A percentile compares a stretch with the other conserved stretches of the same genome.
phyloP scores from a whole-genome alignment of 1,140 invertebrate species.

The Bursaphelenchus mucronatus region DNA sequence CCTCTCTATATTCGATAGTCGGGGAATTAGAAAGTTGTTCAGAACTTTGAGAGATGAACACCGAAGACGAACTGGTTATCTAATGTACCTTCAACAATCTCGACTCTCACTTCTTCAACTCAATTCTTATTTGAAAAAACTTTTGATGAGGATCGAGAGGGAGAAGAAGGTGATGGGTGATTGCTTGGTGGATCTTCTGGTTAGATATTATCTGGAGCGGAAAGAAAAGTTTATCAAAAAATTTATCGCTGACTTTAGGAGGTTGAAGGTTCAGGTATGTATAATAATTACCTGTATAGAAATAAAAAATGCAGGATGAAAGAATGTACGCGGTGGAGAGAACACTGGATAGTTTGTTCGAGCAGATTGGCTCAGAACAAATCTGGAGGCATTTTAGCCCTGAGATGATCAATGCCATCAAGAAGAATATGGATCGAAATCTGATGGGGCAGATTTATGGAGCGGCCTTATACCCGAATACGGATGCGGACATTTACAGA shows the following conservation, averaged over 20 bases:
- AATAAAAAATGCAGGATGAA: constrained; percentile 46
- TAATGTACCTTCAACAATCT: constrained; percentile 78
- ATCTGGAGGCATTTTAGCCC: constrained; percentile 77
- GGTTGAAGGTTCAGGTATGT: constrained; percentile 60
- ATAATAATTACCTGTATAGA: not conserved
- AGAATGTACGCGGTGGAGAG: constrained; percentile 66
- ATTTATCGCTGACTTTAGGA: constrained; percentile 75
- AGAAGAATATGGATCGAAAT: constrained; percentile 65
- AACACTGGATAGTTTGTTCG: constrained; percentile 67
- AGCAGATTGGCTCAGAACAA: constrained; percentile 69
- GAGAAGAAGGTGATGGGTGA: constrained; percentile 73
- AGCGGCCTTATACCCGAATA: constrained; percentile 90
- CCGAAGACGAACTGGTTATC: constrained; percentile 73
- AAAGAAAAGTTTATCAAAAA: constrained; percentile 68
- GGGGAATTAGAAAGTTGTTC: constrained; percentile 73
- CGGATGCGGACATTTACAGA: constrained; percentile 83
- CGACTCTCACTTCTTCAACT: constrained; percentile 77
- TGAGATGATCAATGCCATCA: constrained; percentile 70
- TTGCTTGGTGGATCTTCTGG: constrained; percentile 75
- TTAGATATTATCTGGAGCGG: constrained; percentile 74
- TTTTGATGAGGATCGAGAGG: constrained; percentile 63
- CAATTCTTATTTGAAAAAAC: constrained; percentile 72
- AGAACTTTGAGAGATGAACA: constrained; percentile 77
- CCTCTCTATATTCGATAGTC: constrained; percentile 71
- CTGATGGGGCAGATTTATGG: constrained; percentile 82